A percentile compares a stretch with the other conserved stretches of the same genome.
phyloP scores from a whole-genome alignment of 2,888 invertebrate genomes.

The Phorcus lineatus region DNA sequence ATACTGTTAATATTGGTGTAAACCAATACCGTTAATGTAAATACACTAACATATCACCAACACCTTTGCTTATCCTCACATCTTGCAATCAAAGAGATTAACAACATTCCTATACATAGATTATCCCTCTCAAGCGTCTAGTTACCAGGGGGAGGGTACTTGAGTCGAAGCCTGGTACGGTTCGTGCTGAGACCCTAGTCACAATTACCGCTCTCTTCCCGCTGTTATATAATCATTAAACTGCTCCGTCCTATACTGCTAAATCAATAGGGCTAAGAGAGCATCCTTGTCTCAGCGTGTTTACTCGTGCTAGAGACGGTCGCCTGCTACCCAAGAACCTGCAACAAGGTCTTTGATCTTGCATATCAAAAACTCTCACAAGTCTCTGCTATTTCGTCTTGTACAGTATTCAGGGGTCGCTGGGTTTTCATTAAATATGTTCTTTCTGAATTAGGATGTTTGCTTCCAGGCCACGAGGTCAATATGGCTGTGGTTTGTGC shows the following conservation, averaged over 20 bases:
- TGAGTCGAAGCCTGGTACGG: too few relatives aligned
- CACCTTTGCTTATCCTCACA: too few relatives aligned
- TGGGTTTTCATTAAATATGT: neutral
- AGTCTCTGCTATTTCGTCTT: neutral
- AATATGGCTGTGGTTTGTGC: too few relatives aligned
- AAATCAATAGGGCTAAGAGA: neutral
- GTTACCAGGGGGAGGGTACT: too few relatives aligned
- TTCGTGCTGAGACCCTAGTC: neutral
- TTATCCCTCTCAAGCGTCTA: too few relatives aligned
- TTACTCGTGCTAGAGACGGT: neutral
- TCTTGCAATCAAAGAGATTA: too few relatives aligned
- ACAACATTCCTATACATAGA: too few relatives aligned
- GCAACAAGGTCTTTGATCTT: neutral
- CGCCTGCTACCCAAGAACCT: neutral
- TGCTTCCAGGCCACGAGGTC: neutral
- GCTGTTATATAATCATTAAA: constrained; percentile 1
- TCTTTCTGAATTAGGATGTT: constrained; percentile 1
- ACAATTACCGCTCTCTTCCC: neutral
- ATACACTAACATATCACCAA: too few relatives aligned
- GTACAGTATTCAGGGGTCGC: neutral
- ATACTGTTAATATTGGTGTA: too few relatives aligned
- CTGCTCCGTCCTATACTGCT: neutral
- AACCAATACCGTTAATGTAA: too few relatives aligned
- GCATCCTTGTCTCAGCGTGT: neutral
- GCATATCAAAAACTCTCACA: neutral